A percentile compares a stretch with the other conserved stretches of the same genome.
phyloP scores from a whole-genome alignment of 2,797 vertebrate genomes.

The Mallotus villosus region DNA sequence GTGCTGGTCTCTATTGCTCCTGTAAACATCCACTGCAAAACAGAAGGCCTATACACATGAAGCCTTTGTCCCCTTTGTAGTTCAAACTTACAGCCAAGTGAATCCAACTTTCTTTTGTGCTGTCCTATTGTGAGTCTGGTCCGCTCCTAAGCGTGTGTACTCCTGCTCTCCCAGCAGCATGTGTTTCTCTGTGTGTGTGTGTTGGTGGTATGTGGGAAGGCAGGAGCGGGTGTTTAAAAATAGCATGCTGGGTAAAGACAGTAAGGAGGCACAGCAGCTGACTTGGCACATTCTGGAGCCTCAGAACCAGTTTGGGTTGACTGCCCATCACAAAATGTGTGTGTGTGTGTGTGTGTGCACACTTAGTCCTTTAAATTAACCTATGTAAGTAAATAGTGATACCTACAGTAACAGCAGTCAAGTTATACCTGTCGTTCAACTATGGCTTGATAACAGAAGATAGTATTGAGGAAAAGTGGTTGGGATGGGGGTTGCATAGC shows the following conservation, averaged over 20 bases:
- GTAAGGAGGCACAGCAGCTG: constrained; percentile 57
- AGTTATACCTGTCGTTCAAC: no score
- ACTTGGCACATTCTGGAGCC: constrained; percentile 71
- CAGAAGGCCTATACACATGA: constrained; percentile 15
- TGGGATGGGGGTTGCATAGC: no score
- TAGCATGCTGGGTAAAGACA: constrained; percentile 54
- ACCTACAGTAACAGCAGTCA: no score
- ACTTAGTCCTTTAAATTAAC: no score
- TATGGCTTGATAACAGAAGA: no score
- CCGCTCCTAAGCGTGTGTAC: not conserved
- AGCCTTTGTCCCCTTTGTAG: not conserved
- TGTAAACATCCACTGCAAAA: constrained; percentile 7
- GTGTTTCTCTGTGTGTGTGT: constrained; percentile 6
- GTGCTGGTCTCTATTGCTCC: constrained; percentile 21
- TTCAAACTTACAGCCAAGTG: not conserved
- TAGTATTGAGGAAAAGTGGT: no score
- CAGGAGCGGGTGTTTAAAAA: constrained; percentile 63
- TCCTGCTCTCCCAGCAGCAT: not conserved
- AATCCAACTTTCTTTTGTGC: not conserved
- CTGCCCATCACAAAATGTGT: constrained; percentile 49
- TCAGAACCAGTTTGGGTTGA: constrained; percentile 55
- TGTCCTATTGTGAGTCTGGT: not conserved
- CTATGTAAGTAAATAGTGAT: no score
- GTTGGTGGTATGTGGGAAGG: constrained; percentile 42
- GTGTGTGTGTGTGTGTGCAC: not conserved